Evolutionary conservation across 2,888 invertebrate species (phyloP).

Genomic region (Brachynemurus nebulosus): DNA sequence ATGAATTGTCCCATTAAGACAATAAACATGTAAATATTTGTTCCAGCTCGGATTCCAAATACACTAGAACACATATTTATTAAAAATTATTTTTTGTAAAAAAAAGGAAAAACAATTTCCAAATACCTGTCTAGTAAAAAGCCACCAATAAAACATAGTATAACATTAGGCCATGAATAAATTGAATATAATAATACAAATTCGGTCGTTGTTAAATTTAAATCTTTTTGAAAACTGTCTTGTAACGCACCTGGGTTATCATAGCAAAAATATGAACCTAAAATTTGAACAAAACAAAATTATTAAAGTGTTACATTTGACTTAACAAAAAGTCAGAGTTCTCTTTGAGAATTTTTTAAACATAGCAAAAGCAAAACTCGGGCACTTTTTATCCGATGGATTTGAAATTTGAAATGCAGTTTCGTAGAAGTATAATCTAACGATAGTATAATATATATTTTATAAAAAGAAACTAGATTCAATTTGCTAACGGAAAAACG

Average conservation of each 20-base stretch:
- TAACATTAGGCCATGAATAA: conserved; percentile 96
- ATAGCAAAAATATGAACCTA: conserved; percentile 95
- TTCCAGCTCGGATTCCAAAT: conserved; percentile 86
- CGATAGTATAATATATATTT: no score
- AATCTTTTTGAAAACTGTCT: conserved; percentile 69
- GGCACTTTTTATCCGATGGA: no score
- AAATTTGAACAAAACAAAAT: conserved; percentile 26
- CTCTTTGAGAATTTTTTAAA: no score
- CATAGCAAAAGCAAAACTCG: no score
- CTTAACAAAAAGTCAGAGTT: no score
- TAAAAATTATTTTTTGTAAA: no score
- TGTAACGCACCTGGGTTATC: conserved; percentile 91
- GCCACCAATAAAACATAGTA: conserved; percentile 91
- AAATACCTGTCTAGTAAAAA: conserved; percentile 78
- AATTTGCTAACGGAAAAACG: no score
- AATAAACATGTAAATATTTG: conserved; percentile 78
- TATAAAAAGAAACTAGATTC: no score
- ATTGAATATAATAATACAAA: conserved; percentile 83
- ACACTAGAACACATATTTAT: conserved; percentile 48
- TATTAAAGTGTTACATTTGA: neutral
- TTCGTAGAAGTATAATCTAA: no score
- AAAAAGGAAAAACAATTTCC: neutral
- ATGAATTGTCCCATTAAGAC: conserved; percentile 77
- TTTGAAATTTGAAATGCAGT: no score
- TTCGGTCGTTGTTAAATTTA: conserved; percentile 64